Evolutionary conservation across 2,113 vertebrate species (phyloP).

Genomic region (Pontoporia blainvillei): DNA sequence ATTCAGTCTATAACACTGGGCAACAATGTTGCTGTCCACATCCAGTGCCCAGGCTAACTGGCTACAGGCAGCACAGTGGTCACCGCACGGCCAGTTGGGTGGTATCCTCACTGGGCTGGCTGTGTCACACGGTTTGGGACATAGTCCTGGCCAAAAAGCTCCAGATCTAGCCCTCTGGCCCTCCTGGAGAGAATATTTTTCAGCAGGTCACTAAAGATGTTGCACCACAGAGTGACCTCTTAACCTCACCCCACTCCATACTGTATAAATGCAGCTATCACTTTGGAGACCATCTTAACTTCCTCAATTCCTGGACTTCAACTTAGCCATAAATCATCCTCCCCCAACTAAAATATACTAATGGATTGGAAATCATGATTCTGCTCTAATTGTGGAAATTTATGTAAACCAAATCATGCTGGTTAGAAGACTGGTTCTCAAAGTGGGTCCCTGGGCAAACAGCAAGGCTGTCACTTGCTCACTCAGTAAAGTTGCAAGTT

Average conservation of each 20-base stretch:
- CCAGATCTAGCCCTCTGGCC: not conserved
- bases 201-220: not conserved
- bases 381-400: not conserved
- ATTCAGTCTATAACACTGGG: not conserved
- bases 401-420: not conserved
- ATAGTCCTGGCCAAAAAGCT: not conserved
- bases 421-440: not conserved
- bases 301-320: not conserved
- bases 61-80: not conserved
- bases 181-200: not conserved
- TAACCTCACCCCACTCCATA: not conserved
- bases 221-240: not conserved
- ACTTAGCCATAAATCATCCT: not conserved
- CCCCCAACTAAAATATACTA: not conserved
- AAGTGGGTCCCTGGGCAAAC: not conserved
- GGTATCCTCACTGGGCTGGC: too few species aligned
- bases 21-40: too few species aligned
- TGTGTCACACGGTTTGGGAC: too few species aligned
- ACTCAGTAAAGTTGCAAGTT: not conserved
- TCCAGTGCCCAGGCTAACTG: not conserved
- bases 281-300: not conserved
- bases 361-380: not conserved
- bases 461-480: not conserved
- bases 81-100: accelerated
- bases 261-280: not conserved